phyloP scores from a whole-genome alignment of 2,113 vertebrate species.

The Nothoprocta perdicaria region DNA sequence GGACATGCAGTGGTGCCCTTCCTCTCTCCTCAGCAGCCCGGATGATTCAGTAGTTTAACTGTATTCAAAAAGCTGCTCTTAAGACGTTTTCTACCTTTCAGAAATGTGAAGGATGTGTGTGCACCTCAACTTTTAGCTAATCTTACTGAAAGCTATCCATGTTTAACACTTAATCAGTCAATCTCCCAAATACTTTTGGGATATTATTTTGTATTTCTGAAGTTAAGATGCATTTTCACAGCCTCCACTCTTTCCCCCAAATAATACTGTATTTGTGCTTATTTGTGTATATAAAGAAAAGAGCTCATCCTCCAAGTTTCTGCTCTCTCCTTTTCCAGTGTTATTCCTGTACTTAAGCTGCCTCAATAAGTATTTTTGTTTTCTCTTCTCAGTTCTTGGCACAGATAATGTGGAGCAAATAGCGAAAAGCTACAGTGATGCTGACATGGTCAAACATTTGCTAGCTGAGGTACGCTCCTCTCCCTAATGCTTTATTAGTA shows the following conservation, averaged over 20 bases:
- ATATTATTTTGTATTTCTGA: not conserved
- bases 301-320: not conserved
- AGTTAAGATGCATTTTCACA: not conserved
- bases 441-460: constrained; percentile 91
- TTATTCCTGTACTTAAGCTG: not conserved
- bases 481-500: not conserved
- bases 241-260: not conserved
- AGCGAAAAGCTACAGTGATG: constrained; percentile 90
- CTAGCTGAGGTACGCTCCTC: constrained; percentile 86
- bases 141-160: not conserved
- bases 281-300: not conserved
- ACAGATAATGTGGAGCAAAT: constrained; percentile 87
- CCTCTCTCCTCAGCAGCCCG: not conserved
- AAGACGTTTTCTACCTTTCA: not conserved
- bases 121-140: not conserved
- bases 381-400: constrained; percentile 83
- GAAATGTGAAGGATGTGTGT: not conserved
- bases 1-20: not conserved
- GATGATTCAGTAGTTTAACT: not conserved
- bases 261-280: not conserved
- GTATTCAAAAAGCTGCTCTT: not conserved
- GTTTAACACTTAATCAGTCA: not conserved
- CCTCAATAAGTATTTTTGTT: constrained; percentile 31
- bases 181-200: not conserved
- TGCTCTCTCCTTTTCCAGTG: not conserved